phyloP scores from a whole-genome alignment of 2,797 vertebrate species.

The Labroides dimidiatus region DNA sequence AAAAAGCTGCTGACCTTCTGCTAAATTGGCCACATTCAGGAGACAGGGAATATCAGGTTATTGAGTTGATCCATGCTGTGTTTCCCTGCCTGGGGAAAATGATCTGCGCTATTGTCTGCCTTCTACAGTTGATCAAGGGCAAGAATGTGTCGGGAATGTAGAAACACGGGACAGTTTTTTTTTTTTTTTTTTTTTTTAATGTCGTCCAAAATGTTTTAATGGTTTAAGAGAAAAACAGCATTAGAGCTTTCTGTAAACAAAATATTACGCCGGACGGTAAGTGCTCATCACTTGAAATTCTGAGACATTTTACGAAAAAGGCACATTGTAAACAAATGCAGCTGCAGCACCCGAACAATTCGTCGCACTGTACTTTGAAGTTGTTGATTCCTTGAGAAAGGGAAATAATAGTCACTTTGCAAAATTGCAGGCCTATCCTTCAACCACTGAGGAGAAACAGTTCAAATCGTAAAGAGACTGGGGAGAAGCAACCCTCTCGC shows the following conservation, averaged over 20 bases:
- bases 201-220: constrained; percentile 49
- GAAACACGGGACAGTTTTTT: constrained; percentile 58
- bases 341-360: constrained; percentile 74
- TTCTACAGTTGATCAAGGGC: constrained; percentile 83
- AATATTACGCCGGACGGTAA: constrained; percentile 52
- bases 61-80: constrained; percentile 88
- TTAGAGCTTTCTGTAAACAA: constrained; percentile 58
- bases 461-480: constrained; percentile 75
- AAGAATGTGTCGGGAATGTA: constrained; percentile 75
- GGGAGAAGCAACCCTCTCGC: constrained; percentile 71
- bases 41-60: constrained; percentile 86
- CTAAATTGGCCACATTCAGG: constrained; percentile 87
- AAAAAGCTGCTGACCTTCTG: constrained; percentile 82
- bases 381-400: constrained; percentile 83
- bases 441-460: constrained; percentile 78
- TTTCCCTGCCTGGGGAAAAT: constrained; percentile 81
- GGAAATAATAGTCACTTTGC: constrained; percentile 85
- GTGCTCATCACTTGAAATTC: constrained; percentile 64
- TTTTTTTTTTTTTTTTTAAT: constrained; percentile 26
- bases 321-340: constrained; percentile 73
- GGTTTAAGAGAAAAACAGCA: constrained; percentile 48
- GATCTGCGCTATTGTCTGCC: constrained; percentile 80
- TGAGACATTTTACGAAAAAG: constrained; percentile 53
- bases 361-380: constrained; percentile 81
- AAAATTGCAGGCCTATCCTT: constrained; percentile 84